These are phyloP conservation scores for Styela plicata DNA, from an alignment of 23 tunicate species.

Conservation along the genomic window DNA sequence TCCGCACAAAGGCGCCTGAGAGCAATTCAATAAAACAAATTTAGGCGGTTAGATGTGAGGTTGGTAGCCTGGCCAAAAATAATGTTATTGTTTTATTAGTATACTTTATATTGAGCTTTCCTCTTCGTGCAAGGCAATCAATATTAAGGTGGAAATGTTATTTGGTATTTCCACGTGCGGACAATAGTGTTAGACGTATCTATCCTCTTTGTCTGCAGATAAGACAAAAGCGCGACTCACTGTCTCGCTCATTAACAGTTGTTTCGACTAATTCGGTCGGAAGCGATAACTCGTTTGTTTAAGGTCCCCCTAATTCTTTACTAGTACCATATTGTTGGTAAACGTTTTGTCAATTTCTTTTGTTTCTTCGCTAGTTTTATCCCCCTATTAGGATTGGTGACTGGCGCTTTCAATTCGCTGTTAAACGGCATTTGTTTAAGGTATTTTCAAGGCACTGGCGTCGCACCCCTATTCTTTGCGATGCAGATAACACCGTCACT, in stretches of 20 bases:
- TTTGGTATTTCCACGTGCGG: neutral
- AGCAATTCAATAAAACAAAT: no score
- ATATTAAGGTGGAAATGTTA: no score
- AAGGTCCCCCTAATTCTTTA: neutral
- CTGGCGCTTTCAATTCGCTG: neutral
- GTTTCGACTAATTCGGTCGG: conserved; percentile 17
- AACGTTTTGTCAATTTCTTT: neutral
- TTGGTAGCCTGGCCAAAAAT: no score
- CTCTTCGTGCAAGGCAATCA: no score
- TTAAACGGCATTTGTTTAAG: conserved; percentile 14
- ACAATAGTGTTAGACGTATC: neutral
- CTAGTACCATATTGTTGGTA: neutral
- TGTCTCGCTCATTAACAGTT: conserved; percentile 14
- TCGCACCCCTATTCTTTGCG: conserved; percentile 17
- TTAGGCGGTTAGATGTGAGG: no score
- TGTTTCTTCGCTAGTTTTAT: neutral
- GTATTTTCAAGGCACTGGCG: conserved; percentile 22
- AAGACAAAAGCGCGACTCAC: conserved; percentile 19
- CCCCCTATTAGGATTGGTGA: neutral
- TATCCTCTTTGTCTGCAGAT: conserved; percentile 13
- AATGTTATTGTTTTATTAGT: no score
- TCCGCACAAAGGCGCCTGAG: no score
- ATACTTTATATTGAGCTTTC: no score
- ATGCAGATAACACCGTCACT: conserved; percentile 4
- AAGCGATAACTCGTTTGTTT: conserved; percentile 24